A percentile compares a stretch with the other conserved stretches of the same genome.
phyloP scores from a whole-genome alignment of 2,888 invertebrate species.

The Rotaria sp. region DNA sequence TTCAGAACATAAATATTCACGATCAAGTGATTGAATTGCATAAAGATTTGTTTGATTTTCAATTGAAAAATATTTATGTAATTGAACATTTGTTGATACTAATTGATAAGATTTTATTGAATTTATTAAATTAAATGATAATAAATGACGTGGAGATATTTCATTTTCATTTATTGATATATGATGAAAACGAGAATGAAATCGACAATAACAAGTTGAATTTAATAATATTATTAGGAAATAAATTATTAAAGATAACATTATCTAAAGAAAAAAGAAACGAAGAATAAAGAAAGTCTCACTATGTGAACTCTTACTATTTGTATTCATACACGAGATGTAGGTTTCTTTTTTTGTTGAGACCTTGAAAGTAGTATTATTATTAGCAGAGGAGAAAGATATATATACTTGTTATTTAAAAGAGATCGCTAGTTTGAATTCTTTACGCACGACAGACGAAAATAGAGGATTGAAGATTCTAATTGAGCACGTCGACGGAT shows the following conservation, averaged over 20 bases:
- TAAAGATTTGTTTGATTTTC: conserved; percentile 10
- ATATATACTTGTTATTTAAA: background rate
- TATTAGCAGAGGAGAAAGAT: background rate
- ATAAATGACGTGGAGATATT: background rate
- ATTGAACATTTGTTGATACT: background rate
- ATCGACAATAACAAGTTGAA: background rate
- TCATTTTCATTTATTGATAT: conserved; percentile 7
- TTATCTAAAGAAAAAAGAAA: background rate
- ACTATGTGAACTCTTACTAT: too few species aligned
- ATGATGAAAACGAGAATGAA: conserved; percentile 13
- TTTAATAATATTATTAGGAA: background rate
- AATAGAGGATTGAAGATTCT: background rate
- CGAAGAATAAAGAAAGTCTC: background rate
- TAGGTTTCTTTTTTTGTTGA: background rate
- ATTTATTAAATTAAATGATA: background rate
- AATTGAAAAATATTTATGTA: background rate
- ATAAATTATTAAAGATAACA: background rate
- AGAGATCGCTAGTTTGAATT: background rate
- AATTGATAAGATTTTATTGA: conserved; percentile 11
- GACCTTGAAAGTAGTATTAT: background rate
- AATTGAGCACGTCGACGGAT: background rate
- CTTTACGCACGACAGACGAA: background rate
- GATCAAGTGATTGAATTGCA: background rate
- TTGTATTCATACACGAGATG: too few species aligned
- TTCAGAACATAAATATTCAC: background rate